phyloP scores from a whole-genome alignment of 2,888 invertebrate genomes.

The Disparrhopalites patrizii region DNA sequence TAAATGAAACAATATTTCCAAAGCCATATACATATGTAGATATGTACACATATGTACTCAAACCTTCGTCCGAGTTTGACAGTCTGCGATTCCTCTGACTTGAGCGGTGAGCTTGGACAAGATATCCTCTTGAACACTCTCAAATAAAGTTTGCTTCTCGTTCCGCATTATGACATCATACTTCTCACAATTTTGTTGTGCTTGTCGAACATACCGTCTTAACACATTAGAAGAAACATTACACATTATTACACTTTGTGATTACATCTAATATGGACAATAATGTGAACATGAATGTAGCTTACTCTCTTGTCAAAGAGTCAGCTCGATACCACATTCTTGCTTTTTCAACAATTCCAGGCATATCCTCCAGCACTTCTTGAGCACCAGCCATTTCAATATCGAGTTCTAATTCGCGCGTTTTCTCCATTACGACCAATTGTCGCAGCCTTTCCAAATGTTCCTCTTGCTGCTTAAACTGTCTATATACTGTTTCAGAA shows the following conservation, averaged over 20 bases:
- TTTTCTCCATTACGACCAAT: constrained; percentile 4
- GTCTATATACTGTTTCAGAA: not conserved
- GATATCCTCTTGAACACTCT: not conserved
- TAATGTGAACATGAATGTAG: constrained; percentile 9
- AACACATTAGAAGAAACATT: not conserved
- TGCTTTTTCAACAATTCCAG: not conserved
- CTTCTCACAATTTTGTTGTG: not conserved
- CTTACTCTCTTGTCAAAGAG: constrained; percentile 7
- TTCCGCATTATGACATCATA: not conserved
- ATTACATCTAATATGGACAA: not conserved
- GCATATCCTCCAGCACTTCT: not conserved
- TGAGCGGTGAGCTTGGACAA: no score
- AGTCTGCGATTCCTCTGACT: no score
- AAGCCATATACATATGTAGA: no score
- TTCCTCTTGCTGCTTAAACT: constrained; percentile 12
- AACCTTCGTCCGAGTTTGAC: no score
- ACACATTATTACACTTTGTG: not conserved
- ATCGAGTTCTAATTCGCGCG: constrained; percentile 6
- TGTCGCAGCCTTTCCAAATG: constrained; percentile 23
- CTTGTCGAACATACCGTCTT: constrained; percentile 6
- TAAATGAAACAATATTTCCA: not conserved
- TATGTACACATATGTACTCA: no score
- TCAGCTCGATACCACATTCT: not conserved
- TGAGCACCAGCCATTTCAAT: constrained; percentile 18
- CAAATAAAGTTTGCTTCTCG: not conserved